Evolutionary conservation across 2,113 vertebrate genomes (phyloP).

Genomic region (Zosterops hypoxanthus): DNA sequence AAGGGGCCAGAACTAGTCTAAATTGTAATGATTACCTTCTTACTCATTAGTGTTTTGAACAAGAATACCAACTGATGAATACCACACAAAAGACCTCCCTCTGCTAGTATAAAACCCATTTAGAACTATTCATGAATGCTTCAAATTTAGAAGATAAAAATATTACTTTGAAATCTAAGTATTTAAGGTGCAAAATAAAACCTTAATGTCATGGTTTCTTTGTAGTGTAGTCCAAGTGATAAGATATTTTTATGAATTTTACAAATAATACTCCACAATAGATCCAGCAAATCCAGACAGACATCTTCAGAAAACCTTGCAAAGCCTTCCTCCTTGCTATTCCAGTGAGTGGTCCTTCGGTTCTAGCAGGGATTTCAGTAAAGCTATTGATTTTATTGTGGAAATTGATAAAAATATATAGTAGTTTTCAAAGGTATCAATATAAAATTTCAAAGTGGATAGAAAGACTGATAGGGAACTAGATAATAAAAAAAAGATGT

Average conservation of each 20-base stretch:
- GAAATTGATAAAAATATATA: neutral
- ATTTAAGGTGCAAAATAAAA: slow-evolving; percentile 43
- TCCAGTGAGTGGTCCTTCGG: neutral
- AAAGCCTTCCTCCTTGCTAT: neutral
- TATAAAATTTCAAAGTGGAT: neutral
- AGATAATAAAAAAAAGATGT: neutral
- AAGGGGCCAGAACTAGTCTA: slow-evolving; percentile 18
- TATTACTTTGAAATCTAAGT: neutral
- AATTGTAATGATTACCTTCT: slow-evolving; percentile 34
- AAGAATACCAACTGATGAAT: slow-evolving; percentile 58
- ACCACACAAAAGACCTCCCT: slow-evolving; percentile 11
- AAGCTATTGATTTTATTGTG: neutral
- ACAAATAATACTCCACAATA: neutral
- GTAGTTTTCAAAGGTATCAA: neutral
- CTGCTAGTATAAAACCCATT: slow-evolving; percentile 23
- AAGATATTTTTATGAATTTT: neutral
- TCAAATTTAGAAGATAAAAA: neutral
- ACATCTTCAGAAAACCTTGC: neutral
- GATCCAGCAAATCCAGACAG: neutral
- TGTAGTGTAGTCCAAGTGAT: neutral
- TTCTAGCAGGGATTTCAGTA: neutral
- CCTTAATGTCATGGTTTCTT: neutral
- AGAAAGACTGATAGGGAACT: neutral
- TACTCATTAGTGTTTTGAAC: slow-evolving; percentile 48
- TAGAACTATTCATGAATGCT: neutral